Percentiles rank a stretch among this genome's conserved stretches.
These are phyloP conservation scores for Fopius arisanus DNA, from an alignment of 1,140 invertebrate genomes.

Conservation along the genomic window DNA sequence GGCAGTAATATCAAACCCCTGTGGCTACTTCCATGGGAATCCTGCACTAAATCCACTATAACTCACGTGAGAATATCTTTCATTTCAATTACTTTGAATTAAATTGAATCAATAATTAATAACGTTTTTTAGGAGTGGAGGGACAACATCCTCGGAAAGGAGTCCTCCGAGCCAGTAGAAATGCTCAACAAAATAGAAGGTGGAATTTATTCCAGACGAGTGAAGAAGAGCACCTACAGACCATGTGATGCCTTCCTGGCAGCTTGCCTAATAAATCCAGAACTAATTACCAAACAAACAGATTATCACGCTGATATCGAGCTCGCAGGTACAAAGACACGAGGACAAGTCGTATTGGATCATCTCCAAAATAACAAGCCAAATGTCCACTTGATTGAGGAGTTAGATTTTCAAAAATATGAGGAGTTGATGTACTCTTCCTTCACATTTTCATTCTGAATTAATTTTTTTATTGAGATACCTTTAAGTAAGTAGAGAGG, in stretches of 20 bases:
- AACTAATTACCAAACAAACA: constrained; percentile 41
- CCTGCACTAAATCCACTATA: constrained; percentile 63
- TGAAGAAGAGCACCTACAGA: constrained; percentile 46
- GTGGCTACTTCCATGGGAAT: constrained; percentile 73
- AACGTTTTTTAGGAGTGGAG: constrained; percentile 67
- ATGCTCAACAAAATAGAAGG: constrained; percentile 68
- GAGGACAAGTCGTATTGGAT: constrained; percentile 71
- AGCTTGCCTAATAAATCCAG: constrained; percentile 64
- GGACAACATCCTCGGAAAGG: constrained; percentile 57
- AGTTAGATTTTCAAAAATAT: constrained; percentile 64
- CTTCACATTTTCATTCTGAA: constrained; percentile 20
- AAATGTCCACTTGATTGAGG: constrained; percentile 67
- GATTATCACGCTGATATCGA: constrained; percentile 67
- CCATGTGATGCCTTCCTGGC: constrained; percentile 69
- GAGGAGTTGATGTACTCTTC: constrained; percentile 59
- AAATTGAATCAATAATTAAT: constrained; percentile 10
- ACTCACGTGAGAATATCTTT: constrained; percentile 59
- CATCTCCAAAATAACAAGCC: constrained; percentile 61
- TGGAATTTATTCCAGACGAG: constrained; percentile 50
- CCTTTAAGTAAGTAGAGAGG: not conserved
- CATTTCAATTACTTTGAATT: not conserved
- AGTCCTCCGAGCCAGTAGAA: constrained; percentile 57
- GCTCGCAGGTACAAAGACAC: constrained; percentile 65
- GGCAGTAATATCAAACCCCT: constrained; percentile 66
- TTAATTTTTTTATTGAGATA: not conserved